Percentiles rank a stretch among this genome's conserved stretches.
Evolutionary conservation across 2,113 vertebrate species (phyloP).

Genomic region (Grantiella picta): DNA sequence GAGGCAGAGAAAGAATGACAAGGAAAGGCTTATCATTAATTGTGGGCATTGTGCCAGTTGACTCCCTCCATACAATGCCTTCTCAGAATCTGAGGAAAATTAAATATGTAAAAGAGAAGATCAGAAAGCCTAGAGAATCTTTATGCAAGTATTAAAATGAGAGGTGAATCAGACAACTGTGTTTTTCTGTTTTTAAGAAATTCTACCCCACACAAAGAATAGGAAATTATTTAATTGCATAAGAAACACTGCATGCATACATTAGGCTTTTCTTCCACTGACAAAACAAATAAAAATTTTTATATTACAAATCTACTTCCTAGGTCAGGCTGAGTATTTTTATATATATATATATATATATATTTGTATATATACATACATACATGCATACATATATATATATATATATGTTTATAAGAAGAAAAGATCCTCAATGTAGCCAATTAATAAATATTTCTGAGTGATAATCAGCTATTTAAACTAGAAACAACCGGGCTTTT

Average conservation of each 20-base stretch:
- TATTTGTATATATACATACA: too few species aligned
- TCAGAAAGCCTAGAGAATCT: slow-evolving; percentile 34
- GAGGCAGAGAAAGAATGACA: slow-evolving; percentile 27
- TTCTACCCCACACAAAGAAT: slow-evolving; percentile 10
- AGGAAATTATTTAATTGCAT: slow-evolving; percentile 48
- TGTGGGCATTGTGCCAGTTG: slow-evolving; percentile 41
- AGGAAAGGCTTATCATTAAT: slow-evolving; percentile 51
- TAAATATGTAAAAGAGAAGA: slow-evolving; percentile 52
- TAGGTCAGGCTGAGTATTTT: neutral
- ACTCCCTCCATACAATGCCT: slow-evolving; percentile 31
- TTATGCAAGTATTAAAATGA: slow-evolving; percentile 55
- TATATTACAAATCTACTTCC: neutral
- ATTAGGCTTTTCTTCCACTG: neutral
- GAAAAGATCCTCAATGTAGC: neutral
- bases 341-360: too few species aligned
- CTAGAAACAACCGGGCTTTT: slow-evolving; percentile 14
- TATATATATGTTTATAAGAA: too few species aligned
- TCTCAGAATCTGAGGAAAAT: slow-evolving; percentile 34
- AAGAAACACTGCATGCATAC: neutral
- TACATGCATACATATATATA: too few species aligned
- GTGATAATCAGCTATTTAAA: slow-evolving; percentile 28
- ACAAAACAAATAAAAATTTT: slow-evolving; percentile 34
- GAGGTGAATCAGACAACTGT: neutral
- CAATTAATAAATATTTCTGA: slow-evolving; percentile 55
- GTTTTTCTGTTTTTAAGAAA: neutral